Base-by-base conservation (phyloP, 2,888 invertebrate species). In the Drosophila pseudotakahashii region DNA sequence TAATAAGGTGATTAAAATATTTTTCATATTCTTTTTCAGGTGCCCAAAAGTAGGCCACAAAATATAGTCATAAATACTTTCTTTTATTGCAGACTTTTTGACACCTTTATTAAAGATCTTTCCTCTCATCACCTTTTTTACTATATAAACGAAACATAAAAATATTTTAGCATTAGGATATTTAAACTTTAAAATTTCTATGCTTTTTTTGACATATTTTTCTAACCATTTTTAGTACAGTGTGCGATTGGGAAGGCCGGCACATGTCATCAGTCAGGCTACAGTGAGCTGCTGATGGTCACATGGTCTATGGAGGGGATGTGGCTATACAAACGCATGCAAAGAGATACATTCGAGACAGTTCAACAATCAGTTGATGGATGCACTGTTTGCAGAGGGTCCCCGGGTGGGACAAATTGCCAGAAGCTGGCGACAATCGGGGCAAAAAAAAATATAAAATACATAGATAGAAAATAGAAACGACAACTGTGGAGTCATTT, bases 251-350 rank as follows among this genome's bases (percentile, higher is more conserved):
- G 54, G 19, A 44, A 52, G 52, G 67, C 37, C 54, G 48, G 67
- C 67, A 47, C 51, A 66, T 73, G 55, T 75, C 83, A 86, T 86
- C 86, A 69, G 68, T 80, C 83, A 82, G 63, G 52, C 47, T 42
- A 64, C 37, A 51, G 69, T 66, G 69, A 66, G 55, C 57, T 68
- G 44, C 57, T 68, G 44, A 32, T 30, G 30, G 30, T 30, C 37
- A 44, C 69, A 68, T 68, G 39, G 57, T 39, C 55, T 16, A 70
- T 10, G 13, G 7, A 26, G 48, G 44, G 30, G 30, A 30, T 30
- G 30, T 30, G 75, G 51, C 77, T 53, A 73, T 55, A 73, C 58
- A 55, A 30, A 68, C 69, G 57, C 69, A 37, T 44, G 47, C 45
- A 62, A 52, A 64, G 44, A 73, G 61, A 81, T 73, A 66, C 68